Evolutionary conservation across 2,888 invertebrate species (phyloP), one percentile per base, ranked within the genome.

Genomic region (Hydrotaea diabolus): DNA sequence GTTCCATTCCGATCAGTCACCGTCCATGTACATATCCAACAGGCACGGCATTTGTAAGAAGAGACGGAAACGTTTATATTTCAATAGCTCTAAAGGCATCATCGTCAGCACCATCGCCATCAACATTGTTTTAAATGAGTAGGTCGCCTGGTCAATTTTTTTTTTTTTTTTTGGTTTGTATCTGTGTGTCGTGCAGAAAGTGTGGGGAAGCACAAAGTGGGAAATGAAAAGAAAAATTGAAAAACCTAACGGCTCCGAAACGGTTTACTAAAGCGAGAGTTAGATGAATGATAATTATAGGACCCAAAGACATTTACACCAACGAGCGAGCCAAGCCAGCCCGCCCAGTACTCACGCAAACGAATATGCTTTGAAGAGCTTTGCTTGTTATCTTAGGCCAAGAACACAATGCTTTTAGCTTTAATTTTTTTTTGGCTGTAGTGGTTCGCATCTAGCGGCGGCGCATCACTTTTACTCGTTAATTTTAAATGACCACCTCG

Each of bases 381-480:
- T n/a, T n/a, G n/a, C n/a, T n/a, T n/a, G n/a, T 43, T 7, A 31
- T 31, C 2, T 31, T 31, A 23, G 55, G 49, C 62, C 23, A n/a
- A n/a, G n/a, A 72, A 13, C 19, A 13, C 21, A 17, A 36, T 57
- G 57, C 57, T 62, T n/a, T 11, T 31, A 49, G 62, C 64, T 72
- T 66, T 39, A n/a, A 7, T 13, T 13, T 62, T 26, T 62, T 31
- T 64, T 64, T 59, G 26, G 23, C 15, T n/a, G 23, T 59, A 31
- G 39, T 57, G 19, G 13, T 39, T 36, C 53, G 36, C 36, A n/a
- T n/a, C n/a, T n/a, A n/a, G 36, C 46, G 43, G 55, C 64, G 43
- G 46, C 19, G 77, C 64, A 75, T 73, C 66, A 78, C 77, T 77
- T 77, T 77, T 80, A 77, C 75, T 79, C 53, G 11, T 57, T 55